phyloP scores from a whole-genome alignment of 2,113 vertebrate species.

The Halichoeres trimaculatus region DNA sequence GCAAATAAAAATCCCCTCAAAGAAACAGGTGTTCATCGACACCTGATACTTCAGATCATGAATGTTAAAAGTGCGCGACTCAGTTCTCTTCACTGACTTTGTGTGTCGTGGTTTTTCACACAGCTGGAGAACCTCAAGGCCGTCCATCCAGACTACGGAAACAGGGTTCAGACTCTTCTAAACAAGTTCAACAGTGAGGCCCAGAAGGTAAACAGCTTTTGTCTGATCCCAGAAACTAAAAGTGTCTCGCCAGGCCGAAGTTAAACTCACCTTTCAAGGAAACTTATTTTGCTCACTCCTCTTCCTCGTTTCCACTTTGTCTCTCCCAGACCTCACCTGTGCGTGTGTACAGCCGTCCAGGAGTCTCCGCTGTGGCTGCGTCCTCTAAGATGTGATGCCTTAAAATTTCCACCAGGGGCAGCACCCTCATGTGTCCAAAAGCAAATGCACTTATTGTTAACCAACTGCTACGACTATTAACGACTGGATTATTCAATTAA shows the following conservation, averaged over 20 bases:
- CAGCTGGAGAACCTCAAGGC: constrained; percentile 91
- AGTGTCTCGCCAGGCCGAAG: too few species aligned
- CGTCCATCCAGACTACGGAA: constrained; percentile 88
- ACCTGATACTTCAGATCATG: background rate
- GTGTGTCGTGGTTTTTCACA: background rate
- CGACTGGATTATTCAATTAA: background rate
- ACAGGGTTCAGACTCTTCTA: constrained; percentile 84
- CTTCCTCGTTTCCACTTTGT: background rate
- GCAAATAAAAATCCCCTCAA: too few species aligned
- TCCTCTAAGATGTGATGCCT: constrained; percentile 81
- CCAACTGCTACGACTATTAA: constrained; percentile 3
- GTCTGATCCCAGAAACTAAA: background rate
- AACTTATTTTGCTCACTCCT: too few species aligned
- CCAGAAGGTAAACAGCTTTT: constrained; percentile 80
- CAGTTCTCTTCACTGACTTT: background rate
- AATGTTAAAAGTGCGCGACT: background rate
- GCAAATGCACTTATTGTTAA: constrained; percentile 7
- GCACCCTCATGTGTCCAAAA: background rate
- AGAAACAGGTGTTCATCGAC: background rate
- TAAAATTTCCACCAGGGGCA: background rate
- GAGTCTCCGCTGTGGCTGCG: constrained; percentile 60
- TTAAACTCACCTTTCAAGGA: too few species aligned
- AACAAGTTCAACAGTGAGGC: constrained; percentile 86
- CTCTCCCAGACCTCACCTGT: constrained; percentile 60
- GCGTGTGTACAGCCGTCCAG: constrained; percentile 77